Base-by-base conservation (phyloP, 2,888 invertebrate species). In the Selenia dentaria region DNA sequence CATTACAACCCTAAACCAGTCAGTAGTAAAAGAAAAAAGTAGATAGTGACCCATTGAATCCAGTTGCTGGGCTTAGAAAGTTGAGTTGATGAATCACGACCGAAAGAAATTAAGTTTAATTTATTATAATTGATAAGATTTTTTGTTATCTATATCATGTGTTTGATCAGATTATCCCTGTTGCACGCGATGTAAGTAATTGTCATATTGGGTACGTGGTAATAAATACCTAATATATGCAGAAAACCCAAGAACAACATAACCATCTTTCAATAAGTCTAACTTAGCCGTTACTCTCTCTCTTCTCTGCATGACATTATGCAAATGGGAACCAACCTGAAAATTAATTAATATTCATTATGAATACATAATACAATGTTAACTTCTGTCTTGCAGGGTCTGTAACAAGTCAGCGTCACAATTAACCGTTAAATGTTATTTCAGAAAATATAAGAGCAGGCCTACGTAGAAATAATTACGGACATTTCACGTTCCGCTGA, bases 271-370 rank as follows among this genome's bases (percentile, higher is more conserved):
- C 12, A 6, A 6, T 27, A 27, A 12, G 11, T 12, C 12, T 12
- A 27, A 12, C 6, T 12, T 6, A 25, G 12, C 12, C 27, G 27
- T 27, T 27, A 27, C 6, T 27, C 11, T 12, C 16, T 27, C 11
- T 9, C 6, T 8, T 8, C n/a, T 26, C 4, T 11, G 22, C 1
- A 9, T 20, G 13, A 22, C 20, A 29, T 14, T 29, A 38, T 38
- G 29, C 37, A 38, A 38, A 38, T 9, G 10, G 24, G 9, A 8
- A 11, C 16, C 25, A 32, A 39, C 32, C 39, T 25, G 1, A 16
- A 16, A 32, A 32, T 32, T 31, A 32, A 39, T 39, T 39, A 39
- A 37, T 28, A 28, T 22, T 38, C 37, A 20, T 37, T 37, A 8
- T 12, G 14, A 38, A 28, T 3, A 9, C 29, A 13, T 6, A 39